Percentiles rank a stretch among this genome's conserved stretches.
These are phyloP conservation scores for Saccostrea echinata DNA, from an alignment of 1,140 invertebrate species.

Conservation along the genomic window DNA sequence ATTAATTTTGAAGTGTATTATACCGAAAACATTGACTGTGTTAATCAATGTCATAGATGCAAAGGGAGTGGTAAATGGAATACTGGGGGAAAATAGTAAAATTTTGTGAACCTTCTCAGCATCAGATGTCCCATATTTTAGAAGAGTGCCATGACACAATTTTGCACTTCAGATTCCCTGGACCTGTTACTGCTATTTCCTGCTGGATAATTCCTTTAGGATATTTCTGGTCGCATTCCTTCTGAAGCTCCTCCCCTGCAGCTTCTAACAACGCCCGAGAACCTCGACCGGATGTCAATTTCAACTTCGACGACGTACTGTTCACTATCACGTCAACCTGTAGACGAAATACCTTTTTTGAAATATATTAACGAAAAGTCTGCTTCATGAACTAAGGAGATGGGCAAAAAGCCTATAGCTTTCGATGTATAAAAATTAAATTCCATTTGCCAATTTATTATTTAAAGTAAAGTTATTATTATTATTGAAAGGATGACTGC, in stretches of 20 bases:
- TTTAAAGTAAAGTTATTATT: background rate
- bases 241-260: conserved; percentile 63
- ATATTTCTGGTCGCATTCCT: conserved; percentile 63
- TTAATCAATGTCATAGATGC: too few species aligned
- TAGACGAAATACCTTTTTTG: background rate
- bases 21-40: too few species aligned
- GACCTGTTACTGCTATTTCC: conserved; percentile 61
- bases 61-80: too few species aligned
- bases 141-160: conserved; percentile 58
- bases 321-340: conserved; percentile 72
- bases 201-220: conserved; percentile 65
- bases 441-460: background rate
- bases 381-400: too few species aligned
- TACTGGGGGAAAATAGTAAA: too few species aligned
- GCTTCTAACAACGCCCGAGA: conserved; percentile 61
- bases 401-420: background rate
- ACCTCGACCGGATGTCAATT: conserved; percentile 58
- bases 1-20: too few species aligned
- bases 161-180: conserved; percentile 65
- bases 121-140: conserved; percentile 15
- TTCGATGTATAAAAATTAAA: background rate
- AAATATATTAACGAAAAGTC: too few species aligned
- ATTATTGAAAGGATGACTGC: background rate
- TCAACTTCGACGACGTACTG: conserved; percentile 57
- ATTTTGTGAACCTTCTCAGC: conserved; percentile 37